Base-by-base conservation (phyloP, 2,888 invertebrate species). In the Oscheius sp. region DNA sequence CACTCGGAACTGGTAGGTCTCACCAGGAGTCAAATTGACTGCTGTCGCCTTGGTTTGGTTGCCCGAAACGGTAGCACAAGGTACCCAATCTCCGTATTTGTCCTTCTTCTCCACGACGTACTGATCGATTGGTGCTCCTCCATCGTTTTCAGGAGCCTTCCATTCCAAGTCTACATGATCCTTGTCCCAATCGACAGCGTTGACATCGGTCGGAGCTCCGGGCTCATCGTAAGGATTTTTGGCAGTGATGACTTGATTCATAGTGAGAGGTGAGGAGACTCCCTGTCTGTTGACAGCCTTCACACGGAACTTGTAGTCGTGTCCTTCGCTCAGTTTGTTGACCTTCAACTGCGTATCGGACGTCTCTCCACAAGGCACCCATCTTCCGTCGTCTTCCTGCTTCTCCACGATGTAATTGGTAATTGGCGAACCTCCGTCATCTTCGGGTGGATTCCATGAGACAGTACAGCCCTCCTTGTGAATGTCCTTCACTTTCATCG, bases 131-230 rank as follows among this genome's bases (percentile, higher is more conserved):
- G 95, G 95, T 37, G 95, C 93, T 29, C 96, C 96, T 21, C 96
- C 96, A 89, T 96, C 96, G 87, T 86, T 94, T 90, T 94, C 95
- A 0, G 99, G 98, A 72, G 96, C 93, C 9, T 95, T 93, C 98
- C 99, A 99, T 93, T 96, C 94, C 81, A 99, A 91, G 89, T 95
- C 96, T 89, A 97, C 96, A 89, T 95, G 95, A 90, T 96, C 94
- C 81, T 95, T 96, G 90, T 95, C 96, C 96, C 96, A 96, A 89
- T 96, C 95, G 86, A 93, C 94, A 83, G 94, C 94, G 87, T 84
- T 81, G 32, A 89, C 88, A 77, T 89, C 88, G 9, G 84, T 84
- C 35, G 89, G 89, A 74, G 88, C 85, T 70, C 86, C 89, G 7
- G 89, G 89, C 71, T 84, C 85, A 68, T 89, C 89, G 80, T 93